phyloP scores from a whole-genome alignment of 2,888 invertebrate species.

The Adelognathus sp. region DNA sequence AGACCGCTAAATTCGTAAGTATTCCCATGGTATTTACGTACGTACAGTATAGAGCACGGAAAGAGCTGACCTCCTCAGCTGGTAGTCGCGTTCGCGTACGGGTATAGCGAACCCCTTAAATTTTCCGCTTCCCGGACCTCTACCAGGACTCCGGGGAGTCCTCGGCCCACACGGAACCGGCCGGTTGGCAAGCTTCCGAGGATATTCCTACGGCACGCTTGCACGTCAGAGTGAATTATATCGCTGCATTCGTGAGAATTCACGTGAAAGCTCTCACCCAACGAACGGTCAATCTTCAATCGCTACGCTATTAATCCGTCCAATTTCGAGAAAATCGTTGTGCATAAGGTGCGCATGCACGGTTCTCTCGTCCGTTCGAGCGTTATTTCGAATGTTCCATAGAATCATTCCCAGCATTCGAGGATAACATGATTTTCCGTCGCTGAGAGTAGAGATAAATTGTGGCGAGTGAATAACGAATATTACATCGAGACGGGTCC shows the following conservation, averaged over 20 bases:
- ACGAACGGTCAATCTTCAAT: slow-evolving; percentile 33
- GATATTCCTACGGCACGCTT: slow-evolving; percentile 59
- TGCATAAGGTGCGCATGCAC: background rate
- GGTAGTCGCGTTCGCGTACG: slow-evolving; percentile 44
- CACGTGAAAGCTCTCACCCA: slow-evolving; percentile 18
- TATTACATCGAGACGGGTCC: slow-evolving; percentile 6
- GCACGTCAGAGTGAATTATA: slow-evolving; percentile 50
- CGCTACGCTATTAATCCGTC: slow-evolving; percentile 21
- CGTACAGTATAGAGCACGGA: slow-evolving; percentile 27
- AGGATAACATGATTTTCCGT: background rate
- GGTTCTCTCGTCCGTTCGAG: background rate
- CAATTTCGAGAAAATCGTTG: background rate
- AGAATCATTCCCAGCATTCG: background rate
- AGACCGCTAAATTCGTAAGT: slow-evolving; percentile 96
- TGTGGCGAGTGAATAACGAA: background rate
- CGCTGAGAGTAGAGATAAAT: background rate
- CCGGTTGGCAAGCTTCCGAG: slow-evolving; percentile 52
- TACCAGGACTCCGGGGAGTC: slow-evolving; percentile 51
- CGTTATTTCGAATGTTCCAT: background rate
- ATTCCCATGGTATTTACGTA: slow-evolving; percentile 60
- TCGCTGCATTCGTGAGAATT: slow-evolving; percentile 27
- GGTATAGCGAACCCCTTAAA: slow-evolving; percentile 60
- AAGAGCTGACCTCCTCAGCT: slow-evolving; percentile 38
- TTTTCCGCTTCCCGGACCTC: slow-evolving; percentile 60
- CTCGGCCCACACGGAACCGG: slow-evolving; percentile 50